phyloP scores from a whole-genome alignment of 2,888 invertebrate genomes.

The Agrochola circellaris region DNA sequence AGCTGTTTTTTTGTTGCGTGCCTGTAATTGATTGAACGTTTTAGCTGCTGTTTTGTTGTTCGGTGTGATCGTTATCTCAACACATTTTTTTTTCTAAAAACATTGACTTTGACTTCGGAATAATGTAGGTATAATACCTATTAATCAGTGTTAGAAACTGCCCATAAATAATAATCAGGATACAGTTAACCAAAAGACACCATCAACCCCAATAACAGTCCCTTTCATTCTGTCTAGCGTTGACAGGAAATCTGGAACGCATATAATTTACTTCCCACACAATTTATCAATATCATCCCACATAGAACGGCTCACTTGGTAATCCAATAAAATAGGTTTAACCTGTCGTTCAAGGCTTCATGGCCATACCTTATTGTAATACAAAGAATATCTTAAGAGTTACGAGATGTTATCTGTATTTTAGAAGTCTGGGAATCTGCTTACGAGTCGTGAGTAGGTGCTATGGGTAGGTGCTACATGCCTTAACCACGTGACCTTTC shows the following conservation, averaged over 20 bases:
- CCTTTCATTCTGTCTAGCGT: conserved; percentile 18
- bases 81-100: conserved; percentile 2
- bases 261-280: conserved; percentile 62
- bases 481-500: conserved; percentile 49
- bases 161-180: background rate
- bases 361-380: conserved; percentile 10
- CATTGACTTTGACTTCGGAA: background rate
- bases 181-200: conserved; percentile 21
- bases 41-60: conserved; percentile 31
- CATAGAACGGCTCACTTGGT: conserved; percentile 42
- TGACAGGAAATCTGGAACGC: conserved; percentile 55
- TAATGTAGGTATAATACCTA: background rate
- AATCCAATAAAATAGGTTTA: conserved; percentile 41
- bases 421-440: conserved; percentile 37
- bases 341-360: conserved; percentile 40
- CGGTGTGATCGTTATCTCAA: conserved; percentile 34
- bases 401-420: conserved; percentile 19
- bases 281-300: conserved; percentile 53
- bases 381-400: conserved; percentile 18
- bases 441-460: conserved; percentile 9
- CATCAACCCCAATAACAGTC: conserved; percentile 21
- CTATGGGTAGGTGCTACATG: conserved; percentile 25
- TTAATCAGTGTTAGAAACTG: background rate
- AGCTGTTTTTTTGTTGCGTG: conserved; percentile 51
- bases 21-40: conserved; percentile 33